A percentile compares a stretch with the other conserved stretches of the same genome.
phyloP scores from a whole-genome alignment of 2,113 vertebrate species.

The Cephalopholis sonnerati region DNA sequence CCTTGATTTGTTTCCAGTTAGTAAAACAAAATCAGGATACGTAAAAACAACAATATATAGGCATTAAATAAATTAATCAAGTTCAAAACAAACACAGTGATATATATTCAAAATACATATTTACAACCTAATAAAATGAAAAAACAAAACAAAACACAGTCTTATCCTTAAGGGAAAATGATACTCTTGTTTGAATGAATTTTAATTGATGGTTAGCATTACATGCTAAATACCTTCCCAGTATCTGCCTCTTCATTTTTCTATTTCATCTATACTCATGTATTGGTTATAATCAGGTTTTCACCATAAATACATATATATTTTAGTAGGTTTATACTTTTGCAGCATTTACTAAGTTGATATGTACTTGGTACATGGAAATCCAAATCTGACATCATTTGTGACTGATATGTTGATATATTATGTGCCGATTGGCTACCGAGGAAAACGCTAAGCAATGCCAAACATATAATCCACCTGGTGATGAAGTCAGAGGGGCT shows the following conservation, averaged over 20 bases:
- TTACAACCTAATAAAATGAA: constrained; percentile 79
- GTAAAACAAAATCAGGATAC: constrained; percentile 75
- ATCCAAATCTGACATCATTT: constrained; percentile 81
- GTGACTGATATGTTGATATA: constrained; percentile 79
- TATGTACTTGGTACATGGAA: constrained; percentile 78
- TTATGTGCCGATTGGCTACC: constrained; percentile 64
- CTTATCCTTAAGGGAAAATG: constrained; percentile 55
- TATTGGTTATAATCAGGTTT: constrained; percentile 51
- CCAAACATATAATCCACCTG: constrained; percentile 22
- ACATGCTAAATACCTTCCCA: constrained; percentile 54
- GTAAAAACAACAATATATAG: constrained; percentile 79
- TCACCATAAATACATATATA: constrained; percentile 34
- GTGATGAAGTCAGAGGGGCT: constrained; percentile 5
- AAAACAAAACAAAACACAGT: constrained; percentile 43
- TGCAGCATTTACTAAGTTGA: constrained; percentile 83
- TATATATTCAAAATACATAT: constrained; percentile 84
- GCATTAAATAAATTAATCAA: constrained; percentile 88
- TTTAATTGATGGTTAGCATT: constrained; percentile 54
- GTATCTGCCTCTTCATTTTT: constrained; percentile 15
- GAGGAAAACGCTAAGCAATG: constrained; percentile 46
- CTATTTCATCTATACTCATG: constrained; percentile 12
- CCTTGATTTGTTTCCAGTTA: constrained; percentile 74
- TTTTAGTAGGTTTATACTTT: constrained; percentile 56
- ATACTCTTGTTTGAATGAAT: constrained; percentile 39
- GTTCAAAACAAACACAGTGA: constrained; percentile 80